A percentile compares a stretch with the other conserved stretches of the same genome.
Evolutionary conservation across 2,797 vertebrate genomes (phyloP).

Genomic region (Centroberyx gerrardi): DNA sequence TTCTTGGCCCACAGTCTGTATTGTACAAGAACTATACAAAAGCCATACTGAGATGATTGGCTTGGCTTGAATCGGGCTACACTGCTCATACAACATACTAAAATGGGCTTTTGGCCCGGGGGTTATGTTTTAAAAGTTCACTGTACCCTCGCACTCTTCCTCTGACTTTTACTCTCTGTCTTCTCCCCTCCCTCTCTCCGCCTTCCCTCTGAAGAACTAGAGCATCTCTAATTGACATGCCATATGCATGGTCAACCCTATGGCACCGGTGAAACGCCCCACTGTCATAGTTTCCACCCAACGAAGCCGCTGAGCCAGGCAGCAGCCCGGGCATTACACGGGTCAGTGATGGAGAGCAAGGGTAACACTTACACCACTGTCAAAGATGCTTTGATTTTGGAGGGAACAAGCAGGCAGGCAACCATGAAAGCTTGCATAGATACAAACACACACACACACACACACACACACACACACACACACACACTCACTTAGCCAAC

Average conservation of each 20-base stretch:
- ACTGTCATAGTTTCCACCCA: constrained; percentile 40
- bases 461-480: background rate
- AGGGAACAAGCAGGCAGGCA: constrained; percentile 15
- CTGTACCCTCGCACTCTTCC: constrained; percentile 4
- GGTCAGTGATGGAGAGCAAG: constrained; percentile 48
- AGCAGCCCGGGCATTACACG: constrained; percentile 42
- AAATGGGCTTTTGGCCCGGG: background rate
- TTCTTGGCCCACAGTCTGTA: too few species aligned
- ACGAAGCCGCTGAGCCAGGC: constrained; percentile 31
- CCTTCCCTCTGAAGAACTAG: constrained; percentile 17
- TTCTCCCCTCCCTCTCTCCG: background rate
- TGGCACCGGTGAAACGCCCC: constrained; percentile 18
- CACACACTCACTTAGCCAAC: constrained; percentile 3
- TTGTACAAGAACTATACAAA: too few species aligned
- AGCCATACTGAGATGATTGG: too few species aligned
- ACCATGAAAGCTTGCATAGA: background rate
- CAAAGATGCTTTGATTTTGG: background rate
- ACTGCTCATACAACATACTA: background rate
- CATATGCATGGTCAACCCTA: constrained; percentile 43
- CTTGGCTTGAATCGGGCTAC: too few species aligned
- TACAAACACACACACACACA: constrained; percentile 14
- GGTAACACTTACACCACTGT: constrained; percentile 30
- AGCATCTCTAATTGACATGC: constrained; percentile 54
- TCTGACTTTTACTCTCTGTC: constrained; percentile 25
- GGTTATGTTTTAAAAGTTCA: constrained; percentile 13